Evolutionary conservation across 2,888 invertebrate genomes (phyloP).

Genomic region (Labia minor): DNA sequence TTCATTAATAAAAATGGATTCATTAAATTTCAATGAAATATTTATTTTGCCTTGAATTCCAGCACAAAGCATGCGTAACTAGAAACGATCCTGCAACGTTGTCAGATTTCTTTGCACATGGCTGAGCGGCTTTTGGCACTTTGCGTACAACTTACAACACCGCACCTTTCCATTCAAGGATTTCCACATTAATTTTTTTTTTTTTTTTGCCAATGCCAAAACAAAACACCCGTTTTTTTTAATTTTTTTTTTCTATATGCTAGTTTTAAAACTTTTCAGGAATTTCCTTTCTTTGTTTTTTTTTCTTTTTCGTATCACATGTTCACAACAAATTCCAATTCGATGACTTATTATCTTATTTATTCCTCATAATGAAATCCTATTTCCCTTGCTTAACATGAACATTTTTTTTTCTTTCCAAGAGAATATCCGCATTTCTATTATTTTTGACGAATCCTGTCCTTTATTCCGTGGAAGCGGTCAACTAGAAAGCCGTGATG

Average conservation of each 20-base stretch:
- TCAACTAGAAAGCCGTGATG: neutral
- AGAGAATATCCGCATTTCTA: too few relatives aligned
- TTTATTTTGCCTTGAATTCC: neutral
- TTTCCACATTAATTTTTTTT: neutral
- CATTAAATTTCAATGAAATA: neutral
- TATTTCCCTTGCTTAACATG: too few relatives aligned
- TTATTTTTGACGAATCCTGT: neutral
- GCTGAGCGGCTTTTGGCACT: neutral
- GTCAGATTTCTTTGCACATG: neutral
- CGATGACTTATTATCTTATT: too few relatives aligned
- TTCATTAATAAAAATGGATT: neutral
- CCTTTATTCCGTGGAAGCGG: neutral
- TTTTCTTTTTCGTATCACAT: too few relatives aligned
- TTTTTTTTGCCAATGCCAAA: neutral
- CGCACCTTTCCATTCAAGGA: slow-evolving; percentile 4
- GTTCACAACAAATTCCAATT: too few relatives aligned
- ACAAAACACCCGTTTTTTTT: too few relatives aligned
- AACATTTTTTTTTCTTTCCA: too few relatives aligned
- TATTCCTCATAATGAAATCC: too few relatives aligned
- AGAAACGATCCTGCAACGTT: neutral
- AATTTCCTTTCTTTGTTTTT: too few relatives aligned
- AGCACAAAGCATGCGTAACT: neutral
- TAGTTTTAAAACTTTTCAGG: too few relatives aligned
- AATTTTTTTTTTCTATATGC: too few relatives aligned
- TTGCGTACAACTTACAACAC: neutral